Conservation (phyloP, 2,113 vertebrate species). For the Boulengeromyrus knoepffleri region DNA sequence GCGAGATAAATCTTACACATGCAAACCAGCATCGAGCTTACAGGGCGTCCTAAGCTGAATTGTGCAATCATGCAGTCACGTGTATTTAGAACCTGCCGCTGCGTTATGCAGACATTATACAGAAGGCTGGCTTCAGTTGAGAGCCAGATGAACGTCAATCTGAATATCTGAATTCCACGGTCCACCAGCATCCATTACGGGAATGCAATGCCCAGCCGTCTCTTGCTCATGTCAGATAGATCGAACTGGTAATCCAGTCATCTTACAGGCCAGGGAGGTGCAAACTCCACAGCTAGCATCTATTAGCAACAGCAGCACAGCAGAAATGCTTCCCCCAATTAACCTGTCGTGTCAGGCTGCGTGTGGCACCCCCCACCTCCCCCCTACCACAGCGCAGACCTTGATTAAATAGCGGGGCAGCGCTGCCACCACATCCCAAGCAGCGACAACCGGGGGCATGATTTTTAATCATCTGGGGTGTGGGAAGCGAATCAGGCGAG, state of each 20-base stretch:
- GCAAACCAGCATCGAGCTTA: constrained; percentile 17
- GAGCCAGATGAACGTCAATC: neutral
- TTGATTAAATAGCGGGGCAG: neutral
- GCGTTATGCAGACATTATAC: neutral
- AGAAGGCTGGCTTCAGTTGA: neutral
- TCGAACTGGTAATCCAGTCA: neutral
- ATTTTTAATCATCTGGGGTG: neutral
- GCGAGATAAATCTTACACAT: constrained; percentile 12
- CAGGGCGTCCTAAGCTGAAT: neutral
- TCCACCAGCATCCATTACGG: neutral
- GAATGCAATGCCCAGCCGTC: neutral
- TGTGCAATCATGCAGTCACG: constrained; percentile 6
- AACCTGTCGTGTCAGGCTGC: neutral
- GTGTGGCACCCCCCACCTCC: neutral
- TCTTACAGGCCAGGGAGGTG: neutral
- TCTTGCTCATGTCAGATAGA: neutral
- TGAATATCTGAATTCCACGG: neutral
- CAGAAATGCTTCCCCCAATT: neutral
- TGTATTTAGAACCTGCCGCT: neutral
- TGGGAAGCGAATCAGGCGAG: neutral
- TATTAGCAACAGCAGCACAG: neutral
- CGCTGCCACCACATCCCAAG: neutral
- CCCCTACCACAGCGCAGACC: neutral
- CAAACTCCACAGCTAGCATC: neutral
- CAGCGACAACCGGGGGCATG: neutral